Conservation (phyloP, 1,140 invertebrate genomes). For the Reticulitermes speratus region DNA sequence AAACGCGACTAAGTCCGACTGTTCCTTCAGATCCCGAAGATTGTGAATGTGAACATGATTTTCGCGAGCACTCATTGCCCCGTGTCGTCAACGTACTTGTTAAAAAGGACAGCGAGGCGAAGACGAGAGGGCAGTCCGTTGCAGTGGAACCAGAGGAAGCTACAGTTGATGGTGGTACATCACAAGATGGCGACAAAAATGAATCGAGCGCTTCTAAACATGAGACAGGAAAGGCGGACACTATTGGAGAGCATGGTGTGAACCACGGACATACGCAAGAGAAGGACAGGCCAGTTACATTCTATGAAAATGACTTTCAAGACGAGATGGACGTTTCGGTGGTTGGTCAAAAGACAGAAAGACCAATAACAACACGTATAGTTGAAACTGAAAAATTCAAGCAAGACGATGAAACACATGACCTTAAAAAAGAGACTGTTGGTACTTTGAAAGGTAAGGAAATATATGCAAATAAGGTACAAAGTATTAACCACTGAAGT, state of each 20-base stretch:
- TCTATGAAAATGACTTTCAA: background rate
- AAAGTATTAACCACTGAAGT: too few relatives aligned
- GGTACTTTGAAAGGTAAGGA: background rate
- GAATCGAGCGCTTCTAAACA: background rate
- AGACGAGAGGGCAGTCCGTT: background rate
- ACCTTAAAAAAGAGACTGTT: background rate
- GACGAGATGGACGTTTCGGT: background rate
- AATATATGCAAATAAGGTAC: too few relatives aligned
- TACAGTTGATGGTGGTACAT: background rate
- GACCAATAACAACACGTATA: background rate
- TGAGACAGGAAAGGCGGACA: background rate
- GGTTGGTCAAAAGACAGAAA: background rate
- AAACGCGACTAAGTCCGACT: constrained; percentile 29
- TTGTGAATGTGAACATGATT: constrained; percentile 31
- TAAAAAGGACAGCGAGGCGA: too few relatives aligned
- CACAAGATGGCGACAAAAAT: background rate
- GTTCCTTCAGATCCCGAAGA: constrained; percentile 28
- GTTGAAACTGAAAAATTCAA: too few relatives aligned
- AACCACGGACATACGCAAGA: too few relatives aligned
- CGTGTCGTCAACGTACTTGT: background rate
- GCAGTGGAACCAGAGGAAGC: background rate
- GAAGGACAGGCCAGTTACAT: too few relatives aligned
- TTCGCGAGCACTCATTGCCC: background rate
- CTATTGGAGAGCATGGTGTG: too few relatives aligned
- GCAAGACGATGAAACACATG: background rate